These are phyloP conservation scores for Himalopsyche japonica DNA, from an alignment of 2,888 invertebrate species.

Conservation along the genomic window DNA sequence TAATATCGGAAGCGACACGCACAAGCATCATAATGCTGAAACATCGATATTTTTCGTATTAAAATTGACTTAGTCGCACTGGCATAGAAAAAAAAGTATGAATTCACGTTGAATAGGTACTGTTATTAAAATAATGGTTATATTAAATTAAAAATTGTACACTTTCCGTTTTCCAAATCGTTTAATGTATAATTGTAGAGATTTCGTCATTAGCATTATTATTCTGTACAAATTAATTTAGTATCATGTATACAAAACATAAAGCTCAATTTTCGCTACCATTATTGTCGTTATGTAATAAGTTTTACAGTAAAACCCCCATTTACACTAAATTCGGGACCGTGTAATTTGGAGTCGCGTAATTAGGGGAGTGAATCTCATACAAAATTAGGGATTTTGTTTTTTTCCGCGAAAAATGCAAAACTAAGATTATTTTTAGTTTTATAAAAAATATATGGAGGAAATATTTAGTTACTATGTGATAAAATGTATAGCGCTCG, in stretches of 20 bases:
- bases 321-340: too few relatives aligned
- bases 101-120: not conserved
- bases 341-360: too few relatives aligned
- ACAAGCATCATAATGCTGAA: not conserved
- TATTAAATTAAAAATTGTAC: not conserved
- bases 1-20: not conserved
- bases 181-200: not conserved
- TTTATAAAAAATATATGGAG: too few relatives aligned
- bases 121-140: not conserved
- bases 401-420: too few relatives aligned
- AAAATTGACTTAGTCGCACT: not conserved
- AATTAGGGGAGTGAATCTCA: too few relatives aligned
- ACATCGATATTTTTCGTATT: not conserved
- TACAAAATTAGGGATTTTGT: too few relatives aligned
- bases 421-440: too few relatives aligned
- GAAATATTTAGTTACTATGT: too few relatives aligned
- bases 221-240: not conserved
- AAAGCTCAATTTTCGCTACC: too few relatives aligned
- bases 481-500: too few relatives aligned
- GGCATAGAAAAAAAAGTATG: not conserved
- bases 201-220: not conserved
- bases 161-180: not conserved
- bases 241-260: not conserved
- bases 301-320: too few relatives aligned
- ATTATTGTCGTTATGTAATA: too few relatives aligned